These are phyloP conservation scores for Actinia equina DNA, from an alignment of 64 coral and sea anemone species.

Conservation along the genomic window DNA sequence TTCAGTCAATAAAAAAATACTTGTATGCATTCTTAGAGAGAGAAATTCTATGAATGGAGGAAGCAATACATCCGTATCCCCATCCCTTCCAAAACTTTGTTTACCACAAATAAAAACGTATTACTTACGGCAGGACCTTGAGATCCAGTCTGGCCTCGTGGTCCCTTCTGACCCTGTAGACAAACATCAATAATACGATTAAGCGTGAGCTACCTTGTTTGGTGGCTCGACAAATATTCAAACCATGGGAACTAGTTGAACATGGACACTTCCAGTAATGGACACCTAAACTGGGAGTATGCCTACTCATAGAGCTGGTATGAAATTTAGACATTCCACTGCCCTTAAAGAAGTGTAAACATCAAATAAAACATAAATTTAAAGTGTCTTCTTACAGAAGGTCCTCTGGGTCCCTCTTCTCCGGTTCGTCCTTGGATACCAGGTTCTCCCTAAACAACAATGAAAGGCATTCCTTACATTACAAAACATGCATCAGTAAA, in stretches of 20 bases:
- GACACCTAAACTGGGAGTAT: no score
- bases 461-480: background rate
- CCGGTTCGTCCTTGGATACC: slow-evolving; percentile 29
- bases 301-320: no score
- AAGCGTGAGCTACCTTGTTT: background rate
- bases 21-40: no score
- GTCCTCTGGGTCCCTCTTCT: background rate
- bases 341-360: background rate
- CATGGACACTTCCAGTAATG: no score
- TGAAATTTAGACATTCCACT: no score
- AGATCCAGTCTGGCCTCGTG: slow-evolving; percentile 26
- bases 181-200: background rate
- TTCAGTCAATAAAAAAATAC: no score
- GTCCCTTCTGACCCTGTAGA: slow-evolving; percentile 9
- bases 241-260: background rate
- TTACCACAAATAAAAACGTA: no score
- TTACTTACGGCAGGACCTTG: background rate
- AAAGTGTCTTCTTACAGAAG: background rate
- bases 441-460: slow-evolving; percentile 12
- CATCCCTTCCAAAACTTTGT: no score
- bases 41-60: no score
- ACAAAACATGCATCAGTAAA: no score
- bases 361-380: background rate
- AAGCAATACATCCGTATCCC: no score
- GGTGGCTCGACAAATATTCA: background rate